Conservation (phyloP, 2,113 vertebrate genomes). For the Mustelus asterias region DNA sequence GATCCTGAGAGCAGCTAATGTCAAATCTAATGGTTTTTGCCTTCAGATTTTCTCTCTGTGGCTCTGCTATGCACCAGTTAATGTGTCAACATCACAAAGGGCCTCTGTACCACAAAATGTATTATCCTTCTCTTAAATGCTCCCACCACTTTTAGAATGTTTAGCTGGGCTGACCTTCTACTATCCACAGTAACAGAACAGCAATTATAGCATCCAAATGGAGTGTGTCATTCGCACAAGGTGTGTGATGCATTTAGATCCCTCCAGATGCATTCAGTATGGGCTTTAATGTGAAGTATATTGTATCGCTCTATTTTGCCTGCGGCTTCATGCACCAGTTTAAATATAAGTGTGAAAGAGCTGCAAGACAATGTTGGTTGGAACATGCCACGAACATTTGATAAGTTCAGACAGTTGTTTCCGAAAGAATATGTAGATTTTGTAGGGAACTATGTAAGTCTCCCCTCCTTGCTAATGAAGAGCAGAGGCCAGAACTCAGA, state of each 20-base stretch:
- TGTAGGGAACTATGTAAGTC: background rate
- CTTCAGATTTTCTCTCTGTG: background rate
- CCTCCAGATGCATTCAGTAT: background rate
- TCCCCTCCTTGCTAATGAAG: background rate
- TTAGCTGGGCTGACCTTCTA: background rate
- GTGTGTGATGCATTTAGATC: background rate
- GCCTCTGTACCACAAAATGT: background rate
- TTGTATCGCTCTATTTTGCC: background rate
- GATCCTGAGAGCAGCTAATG: background rate
- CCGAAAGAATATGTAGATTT: background rate
- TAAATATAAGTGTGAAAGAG: background rate
- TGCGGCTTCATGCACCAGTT: background rate
- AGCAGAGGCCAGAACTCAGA: background rate
- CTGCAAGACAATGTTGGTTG: background rate
- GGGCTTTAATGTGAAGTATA: background rate
- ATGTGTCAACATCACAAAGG: background rate
- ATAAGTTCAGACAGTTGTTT: background rate
- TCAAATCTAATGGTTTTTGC: background rate
- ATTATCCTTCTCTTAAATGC: background rate
- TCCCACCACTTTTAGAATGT: background rate
- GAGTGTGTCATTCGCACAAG: background rate
- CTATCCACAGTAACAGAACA: background rate
- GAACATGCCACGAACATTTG: background rate
- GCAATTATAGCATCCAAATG: background rate
- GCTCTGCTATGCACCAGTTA: background rate